Conservation (phyloP, 2,888 invertebrate genomes). For the Terebella lapidaria region DNA sequence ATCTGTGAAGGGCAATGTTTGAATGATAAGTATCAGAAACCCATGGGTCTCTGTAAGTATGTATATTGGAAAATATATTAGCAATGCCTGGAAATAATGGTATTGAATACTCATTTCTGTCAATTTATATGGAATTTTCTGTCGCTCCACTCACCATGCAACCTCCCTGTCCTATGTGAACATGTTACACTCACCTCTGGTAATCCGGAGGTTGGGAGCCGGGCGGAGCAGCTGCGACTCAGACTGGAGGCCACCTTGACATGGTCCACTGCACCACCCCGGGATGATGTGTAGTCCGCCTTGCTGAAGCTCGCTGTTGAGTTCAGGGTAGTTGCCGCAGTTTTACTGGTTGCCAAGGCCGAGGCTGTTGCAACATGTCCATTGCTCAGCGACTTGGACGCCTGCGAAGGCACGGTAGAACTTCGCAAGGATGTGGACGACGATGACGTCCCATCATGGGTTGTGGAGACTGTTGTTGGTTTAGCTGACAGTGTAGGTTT, state of each 20-base stretch:
- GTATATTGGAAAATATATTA: too few relatives aligned
- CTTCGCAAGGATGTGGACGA: neutral
- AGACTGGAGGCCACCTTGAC: neutral
- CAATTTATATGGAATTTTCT: too few relatives aligned
- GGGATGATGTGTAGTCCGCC: neutral
- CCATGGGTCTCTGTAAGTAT: too few relatives aligned
- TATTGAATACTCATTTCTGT: too few relatives aligned
- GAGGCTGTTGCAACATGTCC: neutral
- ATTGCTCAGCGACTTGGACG: neutral
- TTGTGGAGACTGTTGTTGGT: too few relatives aligned
- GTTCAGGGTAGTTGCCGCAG: neutral
- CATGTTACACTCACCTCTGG: neutral
- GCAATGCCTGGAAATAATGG: too few relatives aligned
- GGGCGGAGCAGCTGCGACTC: neutral
- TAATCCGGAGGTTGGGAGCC: neutral
- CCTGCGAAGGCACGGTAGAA: neutral
- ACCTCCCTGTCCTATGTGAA: too few relatives aligned
- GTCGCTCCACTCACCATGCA: too few relatives aligned
- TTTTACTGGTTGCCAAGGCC: neutral
- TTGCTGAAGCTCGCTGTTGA: slow-evolving; percentile 1
- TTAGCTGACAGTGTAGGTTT: neutral
- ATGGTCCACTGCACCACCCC: neutral
- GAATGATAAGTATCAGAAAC: too few relatives aligned
- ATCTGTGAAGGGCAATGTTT: too few relatives aligned
- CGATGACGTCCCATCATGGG: slow-evolving; percentile 1